Base-by-base conservation (phyloP, 2,113 vertebrate species). In the Amblyopsis rosae region DNA sequence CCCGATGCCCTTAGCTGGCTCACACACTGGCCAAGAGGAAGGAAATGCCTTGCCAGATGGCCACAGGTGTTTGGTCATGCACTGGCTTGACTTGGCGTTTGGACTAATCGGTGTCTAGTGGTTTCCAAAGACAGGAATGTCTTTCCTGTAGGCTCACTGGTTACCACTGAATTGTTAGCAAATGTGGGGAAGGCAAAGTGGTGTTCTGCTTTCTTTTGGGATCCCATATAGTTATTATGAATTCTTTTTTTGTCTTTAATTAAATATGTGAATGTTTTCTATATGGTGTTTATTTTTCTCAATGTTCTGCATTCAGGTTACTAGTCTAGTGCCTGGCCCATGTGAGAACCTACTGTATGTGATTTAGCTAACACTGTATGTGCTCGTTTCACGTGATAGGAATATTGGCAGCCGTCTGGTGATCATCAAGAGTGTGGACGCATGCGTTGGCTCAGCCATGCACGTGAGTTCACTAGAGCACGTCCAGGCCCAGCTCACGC, bases 391-490 rank as follows among this genome's bases (percentile, higher is more conserved):
- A 0, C 41, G 12, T 55, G 0, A 12, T 51, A 98, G 96, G 89
- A 97, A 98, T 89, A 99, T 99, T 0, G 95, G 94, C 77, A 96
- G 93, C 80, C 93, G 82, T 45, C 87, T 99, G 19, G 93, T 90
- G 58, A 95, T 99, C 6, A 93, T 92, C 48, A 94, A 90, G 86
- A 92, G 81, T 0, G 93, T 98, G 85, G 93, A 95, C 0, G 94
- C 94, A 4, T 99, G 98, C 88, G 57, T 85, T 0, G 95, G 95
- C 0, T 93, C 92, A 72, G 88, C 93, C 73, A 93, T 82, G 88
- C 93, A 93, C 12, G 90, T 99, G 88, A 93, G 89, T 49, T 92
- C 91, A 10, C 88, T 99, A 77, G 98, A 99, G 77, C 98, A 99
- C 0, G 95, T 90, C 0, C 97, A 99, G 85, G 97, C 96, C 0